Percentiles rank a stretch among this genome's conserved stretches.
Conservation (phyloP, 2,797 vertebrate genomes). For the Sebastes dallii region DNA sequence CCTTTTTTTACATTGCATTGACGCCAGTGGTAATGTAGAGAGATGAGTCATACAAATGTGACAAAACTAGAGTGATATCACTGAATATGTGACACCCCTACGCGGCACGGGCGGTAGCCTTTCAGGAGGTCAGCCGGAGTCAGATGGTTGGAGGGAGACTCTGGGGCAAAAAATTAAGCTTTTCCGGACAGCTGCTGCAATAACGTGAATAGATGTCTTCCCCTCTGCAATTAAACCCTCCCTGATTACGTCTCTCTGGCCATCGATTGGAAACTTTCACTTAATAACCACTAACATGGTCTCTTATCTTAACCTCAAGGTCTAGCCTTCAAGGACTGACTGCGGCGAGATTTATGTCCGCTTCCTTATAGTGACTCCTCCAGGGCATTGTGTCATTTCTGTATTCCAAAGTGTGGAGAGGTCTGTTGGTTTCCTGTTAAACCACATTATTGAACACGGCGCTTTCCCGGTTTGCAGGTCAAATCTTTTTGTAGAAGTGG, state of each 20-base stretch:
- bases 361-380: slow-evolving; percentile 70
- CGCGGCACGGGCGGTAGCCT: slow-evolving; percentile 32
- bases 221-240: slow-evolving; percentile 85
- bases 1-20: background rate
- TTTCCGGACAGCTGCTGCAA: slow-evolving; percentile 80
- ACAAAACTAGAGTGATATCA: slow-evolving; percentile 56
- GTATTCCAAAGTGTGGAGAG: slow-evolving; percentile 73
- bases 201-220: slow-evolving; percentile 84
- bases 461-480: slow-evolving; percentile 33
- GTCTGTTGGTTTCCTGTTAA: slow-evolving; percentile 62
- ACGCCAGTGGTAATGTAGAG: background rate
- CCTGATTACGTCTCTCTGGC: slow-evolving; percentile 83
- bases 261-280: slow-evolving; percentile 86
- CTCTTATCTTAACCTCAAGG: slow-evolving; percentile 84
- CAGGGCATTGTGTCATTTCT: slow-evolving; percentile 81
- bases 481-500: slow-evolving; percentile 23
- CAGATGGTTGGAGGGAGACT: slow-evolving; percentile 49
- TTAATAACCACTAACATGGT: slow-evolving; percentile 85
- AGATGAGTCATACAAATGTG: slow-evolving; percentile 52
- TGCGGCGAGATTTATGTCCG: slow-evolving; percentile 78
- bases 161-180: slow-evolving; percentile 72
- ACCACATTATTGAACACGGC: slow-evolving; percentile 65
- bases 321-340: slow-evolving; percentile 71
- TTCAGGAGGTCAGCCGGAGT: slow-evolving; percentile 58
- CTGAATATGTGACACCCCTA: slow-evolving; percentile 42